Percentiles rank a stretch among this genome's conserved stretches.
Conservation (phyloP, 2,113 vertebrate species). For the Condylura cristata region DNA sequence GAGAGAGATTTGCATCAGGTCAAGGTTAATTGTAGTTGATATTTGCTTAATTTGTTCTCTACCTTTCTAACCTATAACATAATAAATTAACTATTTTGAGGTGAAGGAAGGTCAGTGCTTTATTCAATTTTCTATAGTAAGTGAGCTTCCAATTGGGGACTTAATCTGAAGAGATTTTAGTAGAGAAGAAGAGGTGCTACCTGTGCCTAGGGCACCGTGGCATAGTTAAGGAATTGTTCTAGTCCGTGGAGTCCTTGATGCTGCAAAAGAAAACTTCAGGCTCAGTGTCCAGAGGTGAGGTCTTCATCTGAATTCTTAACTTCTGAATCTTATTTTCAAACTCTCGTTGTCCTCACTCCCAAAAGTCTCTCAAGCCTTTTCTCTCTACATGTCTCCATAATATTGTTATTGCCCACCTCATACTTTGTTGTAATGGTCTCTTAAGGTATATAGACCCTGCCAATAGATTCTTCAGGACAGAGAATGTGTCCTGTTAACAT, state of each 20-base stretch:
- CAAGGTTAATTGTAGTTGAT: slow-evolving; percentile 44
- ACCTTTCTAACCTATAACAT: background rate
- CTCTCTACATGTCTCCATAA: background rate
- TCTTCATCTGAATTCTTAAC: slow-evolving; percentile 3
- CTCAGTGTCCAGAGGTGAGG: background rate
- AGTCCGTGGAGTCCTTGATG: background rate
- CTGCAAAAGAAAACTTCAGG: background rate
- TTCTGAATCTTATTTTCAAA: background rate
- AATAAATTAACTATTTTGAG: background rate
- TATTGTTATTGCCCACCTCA: fast-evolving
- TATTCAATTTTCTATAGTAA: background rate
- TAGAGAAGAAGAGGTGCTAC: background rate
- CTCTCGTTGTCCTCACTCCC: background rate
- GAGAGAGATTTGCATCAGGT: background rate
- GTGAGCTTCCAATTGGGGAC: background rate
- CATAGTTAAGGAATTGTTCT: background rate
- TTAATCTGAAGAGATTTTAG: slow-evolving; percentile 47
- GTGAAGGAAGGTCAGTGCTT: background rate
- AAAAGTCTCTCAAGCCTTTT: background rate
- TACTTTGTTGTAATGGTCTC: background rate
- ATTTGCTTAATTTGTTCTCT: slow-evolving; percentile 8
- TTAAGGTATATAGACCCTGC: background rate
- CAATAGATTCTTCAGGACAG: background rate
- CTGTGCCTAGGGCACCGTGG: background rate
- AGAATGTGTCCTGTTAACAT: background rate